phyloP scores from a whole-genome alignment of 2,113 vertebrate genomes.

The Scomber japonicus region DNA sequence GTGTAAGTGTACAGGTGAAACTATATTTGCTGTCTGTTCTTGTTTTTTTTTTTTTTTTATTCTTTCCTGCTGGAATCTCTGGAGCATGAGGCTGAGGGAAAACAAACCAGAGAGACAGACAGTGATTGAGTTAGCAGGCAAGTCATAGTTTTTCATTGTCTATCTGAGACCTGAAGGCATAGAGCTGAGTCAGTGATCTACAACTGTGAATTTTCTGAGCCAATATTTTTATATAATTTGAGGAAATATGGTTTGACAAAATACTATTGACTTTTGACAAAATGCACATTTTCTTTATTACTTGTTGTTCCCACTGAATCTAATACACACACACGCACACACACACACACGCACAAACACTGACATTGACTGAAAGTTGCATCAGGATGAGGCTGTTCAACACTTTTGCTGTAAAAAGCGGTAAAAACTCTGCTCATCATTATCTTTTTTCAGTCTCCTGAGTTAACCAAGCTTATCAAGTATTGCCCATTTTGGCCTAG shows the following conservation, averaged over 20 bases:
- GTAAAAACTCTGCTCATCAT: too few relatives aligned
- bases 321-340: too few relatives aligned
- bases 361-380: too few relatives aligned
- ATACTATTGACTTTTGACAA: neutral
- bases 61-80: conserved; percentile 37
- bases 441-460: too few relatives aligned
- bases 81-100: conserved; percentile 29
- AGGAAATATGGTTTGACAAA: neutral
- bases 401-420: too few relatives aligned
- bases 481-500: too few relatives aligned
- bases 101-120: conserved; percentile 40
- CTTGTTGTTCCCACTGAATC: too few relatives aligned
- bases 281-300: neutral
- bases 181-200: conserved; percentile 26
- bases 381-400: too few relatives aligned
- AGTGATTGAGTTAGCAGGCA: conserved; percentile 40
- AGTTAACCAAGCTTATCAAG: too few relatives aligned
- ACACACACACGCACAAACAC: too few relatives aligned
- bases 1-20: neutral
- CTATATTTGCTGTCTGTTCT: too few relatives aligned
- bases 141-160: conserved; percentile 39
- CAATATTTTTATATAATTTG: conserved; percentile 29
- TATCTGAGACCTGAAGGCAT: conserved; percentile 20
- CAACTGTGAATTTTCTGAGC: conserved; percentile 22
- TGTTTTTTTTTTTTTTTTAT: neutral